Percentiles rank a stretch among this genome's conserved stretches.
Conservation (phyloP, 2,797 vertebrate genomes). For the Fratercula arctica region DNA sequence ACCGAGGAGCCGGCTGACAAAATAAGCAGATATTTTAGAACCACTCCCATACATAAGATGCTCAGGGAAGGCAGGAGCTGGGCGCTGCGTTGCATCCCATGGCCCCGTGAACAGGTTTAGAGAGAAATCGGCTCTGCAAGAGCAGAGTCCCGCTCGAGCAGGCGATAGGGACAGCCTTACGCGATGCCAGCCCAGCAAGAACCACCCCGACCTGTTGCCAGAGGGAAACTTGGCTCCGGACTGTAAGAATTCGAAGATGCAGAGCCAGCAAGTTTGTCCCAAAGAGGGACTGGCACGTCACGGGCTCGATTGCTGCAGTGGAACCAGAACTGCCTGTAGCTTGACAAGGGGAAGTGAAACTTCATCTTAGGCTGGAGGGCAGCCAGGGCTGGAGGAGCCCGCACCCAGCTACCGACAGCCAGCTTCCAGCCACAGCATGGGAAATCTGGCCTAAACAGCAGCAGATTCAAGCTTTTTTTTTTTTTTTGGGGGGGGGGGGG, state of each 20-base stretch:
- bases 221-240: neutral
- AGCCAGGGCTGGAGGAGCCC: neutral
- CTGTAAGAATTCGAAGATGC: neutral
- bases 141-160: neutral
- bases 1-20: neutral
- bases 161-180: neutral
- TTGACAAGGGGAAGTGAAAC: constrained; percentile 30
- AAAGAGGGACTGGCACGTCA: neutral
- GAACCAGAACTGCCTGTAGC: constrained; percentile 36
- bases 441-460: neutral
- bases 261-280: constrained; percentile 15
- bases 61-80: neutral
- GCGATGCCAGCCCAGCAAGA: neutral
- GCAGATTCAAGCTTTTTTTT: neutral
- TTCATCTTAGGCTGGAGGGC: neutral
- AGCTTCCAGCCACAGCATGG: neutral
- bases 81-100: rapidly evolving
- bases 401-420: neutral
- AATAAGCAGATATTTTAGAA: neutral
- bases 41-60: rapidly evolving
- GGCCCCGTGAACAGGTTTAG: neutral
- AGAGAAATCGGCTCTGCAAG: neutral
- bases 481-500: no score
- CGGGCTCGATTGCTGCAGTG: neutral
- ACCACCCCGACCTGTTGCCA: neutral